Evolutionary conservation across 2,797 vertebrate genomes (phyloP).

Genomic region (Chelon labrosus): DNA sequence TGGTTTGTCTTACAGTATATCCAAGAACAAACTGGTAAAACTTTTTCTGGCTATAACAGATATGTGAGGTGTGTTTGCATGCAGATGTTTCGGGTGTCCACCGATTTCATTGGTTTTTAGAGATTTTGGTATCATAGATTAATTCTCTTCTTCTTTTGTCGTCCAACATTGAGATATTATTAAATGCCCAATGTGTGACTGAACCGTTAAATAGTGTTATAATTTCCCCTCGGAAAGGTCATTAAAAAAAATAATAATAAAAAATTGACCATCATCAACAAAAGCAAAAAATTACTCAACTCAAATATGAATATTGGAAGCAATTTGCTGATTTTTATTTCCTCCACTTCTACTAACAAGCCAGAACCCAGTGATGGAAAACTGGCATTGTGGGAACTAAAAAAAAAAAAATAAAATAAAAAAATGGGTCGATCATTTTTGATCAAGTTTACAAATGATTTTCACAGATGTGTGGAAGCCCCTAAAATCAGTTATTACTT

Average conservation of each 20-base stretch:
- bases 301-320: slow-evolving; percentile 33
- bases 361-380: slow-evolving; percentile 14
- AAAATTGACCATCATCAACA: no score
- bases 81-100: slow-evolving; percentile 77
- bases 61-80: slow-evolving; percentile 83
- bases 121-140: slow-evolving; percentile 60
- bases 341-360: slow-evolving; percentile 18
- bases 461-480: slow-evolving; percentile 27
- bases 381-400: slow-evolving; percentile 14
- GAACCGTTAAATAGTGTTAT: slow-evolving; percentile 37
- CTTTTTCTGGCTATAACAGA: slow-evolving; percentile 67
- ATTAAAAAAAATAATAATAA: not conserved
- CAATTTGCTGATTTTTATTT: slow-evolving; percentile 27
- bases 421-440: slow-evolving; percentile 29
- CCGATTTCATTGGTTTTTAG: slow-evolving; percentile 69
- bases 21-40: slow-evolving; percentile 58
- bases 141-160: slow-evolving; percentile 52
- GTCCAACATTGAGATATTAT: slow-evolving; percentile 42
- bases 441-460: slow-evolving; percentile 43
- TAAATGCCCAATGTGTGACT: slow-evolving; percentile 47
- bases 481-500: slow-evolving; percentile 14
- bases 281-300: not conserved
- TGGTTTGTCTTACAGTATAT: slow-evolving; percentile 59
- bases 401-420: slow-evolving; percentile 30
- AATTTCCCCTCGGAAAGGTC: slow-evolving; percentile 32